Conservation (phyloP, 2,113 vertebrate species). For the Hassar affinis region DNA sequence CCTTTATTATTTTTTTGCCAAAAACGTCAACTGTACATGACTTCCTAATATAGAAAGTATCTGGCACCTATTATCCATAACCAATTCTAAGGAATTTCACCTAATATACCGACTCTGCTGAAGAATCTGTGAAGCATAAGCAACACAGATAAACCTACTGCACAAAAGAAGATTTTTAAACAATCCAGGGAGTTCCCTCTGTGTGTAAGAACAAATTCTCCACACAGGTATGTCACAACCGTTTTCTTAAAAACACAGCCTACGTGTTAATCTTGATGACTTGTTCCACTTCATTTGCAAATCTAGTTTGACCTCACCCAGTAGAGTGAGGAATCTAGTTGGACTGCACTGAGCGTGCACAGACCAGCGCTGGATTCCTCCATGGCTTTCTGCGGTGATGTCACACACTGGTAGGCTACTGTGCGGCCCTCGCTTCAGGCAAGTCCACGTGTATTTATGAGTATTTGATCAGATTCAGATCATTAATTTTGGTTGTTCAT, state of each 20-base stretch:
- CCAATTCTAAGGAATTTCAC: not conserved
- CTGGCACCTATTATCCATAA: not conserved
- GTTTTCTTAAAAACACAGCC: slow-evolving; percentile 40
- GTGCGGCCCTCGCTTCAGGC: not conserved
- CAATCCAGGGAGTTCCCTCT: slow-evolving; percentile 59
- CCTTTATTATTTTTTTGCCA: not conserved
- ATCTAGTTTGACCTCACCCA: slow-evolving; percentile 55
- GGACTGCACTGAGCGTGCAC: slow-evolving; percentile 70
- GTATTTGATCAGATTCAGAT: not conserved
- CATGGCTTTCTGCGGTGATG: slow-evolving; percentile 57
- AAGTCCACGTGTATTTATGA: not conserved
- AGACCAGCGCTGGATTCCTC: slow-evolving; percentile 73
- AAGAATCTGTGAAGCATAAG: not conserved
- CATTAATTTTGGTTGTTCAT: not conserved
- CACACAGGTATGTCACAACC: slow-evolving; percentile 52
- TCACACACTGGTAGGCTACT: slow-evolving; percentile 51
- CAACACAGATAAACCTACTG: not conserved
- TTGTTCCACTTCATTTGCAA: slow-evolving; percentile 53
- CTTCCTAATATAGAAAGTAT: not conserved
- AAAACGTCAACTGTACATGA: not conserved
- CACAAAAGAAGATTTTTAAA: slow-evolving; percentile 14
- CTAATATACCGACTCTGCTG: not conserved
- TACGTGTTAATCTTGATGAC: slow-evolving; percentile 39
- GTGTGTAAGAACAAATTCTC: slow-evolving; percentile 30
- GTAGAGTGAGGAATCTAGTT: slow-evolving; percentile 67